Evolutionary conservation across 2,888 invertebrate species (phyloP), one percentile per base, ranked within the genome.

Genomic region (Tetanocera ferruginea): DNA sequence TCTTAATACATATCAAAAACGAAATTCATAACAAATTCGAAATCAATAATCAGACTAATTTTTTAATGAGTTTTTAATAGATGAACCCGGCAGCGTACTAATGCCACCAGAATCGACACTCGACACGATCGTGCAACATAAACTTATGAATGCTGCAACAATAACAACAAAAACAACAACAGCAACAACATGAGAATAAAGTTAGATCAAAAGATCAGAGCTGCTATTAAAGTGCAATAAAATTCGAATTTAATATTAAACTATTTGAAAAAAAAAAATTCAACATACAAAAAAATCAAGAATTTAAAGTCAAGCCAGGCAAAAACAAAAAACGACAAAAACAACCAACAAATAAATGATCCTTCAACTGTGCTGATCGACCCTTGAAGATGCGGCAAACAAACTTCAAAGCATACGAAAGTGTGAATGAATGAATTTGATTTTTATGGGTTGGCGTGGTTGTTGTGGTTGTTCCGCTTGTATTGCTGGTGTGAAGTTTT

Each of bases 211-310:
- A 74, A 52, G 74, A 74, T 74, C 74, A 72, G 52, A 55, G 66
- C 49, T 69, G 52, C 78, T 66, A 78, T 78, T 78, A 78, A 78
- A 78, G 67, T 70, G 62, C 78, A 74, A 78, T 78, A 78, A 78
- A 78, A 74, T 17, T 66, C 60, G 25, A 55, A 43, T 66, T 69
- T 52, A 66, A 55, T n/a, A 52, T 57, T 49, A 73, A 73, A 49
- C 34, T 49, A 57, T 37, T 49, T 66, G 5, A 51, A 25, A 8
- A 19, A 5, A 67, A 43, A 3, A 23, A 51, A 28, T 17, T 3
- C 5, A 69, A 23, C 9, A 17, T 4, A 11, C 43, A 62, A 31
- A 43, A 8, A 17, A 37, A 25, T 43, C 28, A 49, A 62, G 62
- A 73, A 11, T 34, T 4, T 14, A 43, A 57, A 57, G 14, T 14